phyloP scores from a whole-genome alignment of 2,113 vertebrate species.

The Plecotus auritus region DNA sequence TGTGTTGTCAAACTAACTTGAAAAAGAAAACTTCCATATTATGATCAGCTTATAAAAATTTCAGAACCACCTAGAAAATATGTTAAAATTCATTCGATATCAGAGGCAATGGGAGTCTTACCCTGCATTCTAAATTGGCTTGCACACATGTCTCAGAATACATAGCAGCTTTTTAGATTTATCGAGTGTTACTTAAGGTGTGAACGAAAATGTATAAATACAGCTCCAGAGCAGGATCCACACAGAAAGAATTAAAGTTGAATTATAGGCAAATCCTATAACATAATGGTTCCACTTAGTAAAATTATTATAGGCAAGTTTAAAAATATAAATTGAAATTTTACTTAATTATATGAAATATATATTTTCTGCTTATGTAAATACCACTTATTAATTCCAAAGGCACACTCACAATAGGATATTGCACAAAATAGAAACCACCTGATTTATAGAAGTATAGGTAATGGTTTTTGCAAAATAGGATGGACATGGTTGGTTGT shows the following conservation, averaged over 20 bases:
- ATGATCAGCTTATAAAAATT: neutral
- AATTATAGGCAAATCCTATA: neutral
- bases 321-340: neutral
- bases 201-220: neutral
- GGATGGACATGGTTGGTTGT: neutral
- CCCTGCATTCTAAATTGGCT: neutral
- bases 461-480: neutral
- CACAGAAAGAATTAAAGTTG: neutral
- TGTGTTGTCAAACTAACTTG: neutral
- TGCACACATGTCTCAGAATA: neutral
- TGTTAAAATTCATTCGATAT: neutral
- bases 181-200: neutral
- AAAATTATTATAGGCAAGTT: neutral
- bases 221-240: neutral
- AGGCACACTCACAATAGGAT: neutral
- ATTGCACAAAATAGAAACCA: neutral
- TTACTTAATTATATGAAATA: neutral
- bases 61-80: conserved; percentile 20
- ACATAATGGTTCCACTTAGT: neutral
- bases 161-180: neutral
- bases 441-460: neutral
- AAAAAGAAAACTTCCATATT: neutral
- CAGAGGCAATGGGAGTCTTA: neutral
- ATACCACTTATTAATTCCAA: neutral
- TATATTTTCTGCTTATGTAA: neutral